Evolutionary conservation across 2,888 invertebrate species (phyloP), one percentile per base, ranked within the genome.

Genomic region (Phalera bucephala): DNA sequence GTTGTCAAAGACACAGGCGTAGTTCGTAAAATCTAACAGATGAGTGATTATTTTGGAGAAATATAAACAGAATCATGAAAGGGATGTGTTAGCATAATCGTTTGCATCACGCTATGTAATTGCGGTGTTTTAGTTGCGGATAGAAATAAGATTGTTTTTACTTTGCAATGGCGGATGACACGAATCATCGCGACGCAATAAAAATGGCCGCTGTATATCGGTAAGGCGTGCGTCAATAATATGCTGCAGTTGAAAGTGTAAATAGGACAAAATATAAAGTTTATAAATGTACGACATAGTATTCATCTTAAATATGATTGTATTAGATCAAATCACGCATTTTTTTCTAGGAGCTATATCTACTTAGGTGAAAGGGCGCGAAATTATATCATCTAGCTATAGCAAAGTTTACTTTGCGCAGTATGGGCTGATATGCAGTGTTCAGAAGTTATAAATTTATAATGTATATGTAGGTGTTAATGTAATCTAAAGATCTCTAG

Each of bases 101-200:
- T 77, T 73, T 72, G 41, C 48, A 68, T 39, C 58, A 64, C 42
- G 44, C 64, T 55, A 66, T 45, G 48, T 59, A 67, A 64, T 65
- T 58, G 40, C 56, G 70, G 86, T 80, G 86, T 61, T 65, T 40
- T 64, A 68, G 52, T 70, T 68, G 61, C 62, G 64, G 62, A 62
- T 67, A 66, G 40, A 72, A 70, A 61, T 62, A 64, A 49, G 60
- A 70, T 71, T 61, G 68, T 81, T 82, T 76, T 68, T 51, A 69
- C 72, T 77, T 79, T 79, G 70, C 83, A 89, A 89, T 89, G 89
- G 89, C 89, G 89, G 89, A 86, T 88, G 88, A 87, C 89, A 89
- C 87, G 87, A 89, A 83, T 81, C 86, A 81, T 84, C 87, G 79
- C 84, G 84, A 86, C 87, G 87, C 86, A 89, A 89, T 88, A 87